Evolutionary conservation across 2,113 vertebrate genomes (phyloP).

Genomic region (Pyxicephalus adspersus): DNA sequence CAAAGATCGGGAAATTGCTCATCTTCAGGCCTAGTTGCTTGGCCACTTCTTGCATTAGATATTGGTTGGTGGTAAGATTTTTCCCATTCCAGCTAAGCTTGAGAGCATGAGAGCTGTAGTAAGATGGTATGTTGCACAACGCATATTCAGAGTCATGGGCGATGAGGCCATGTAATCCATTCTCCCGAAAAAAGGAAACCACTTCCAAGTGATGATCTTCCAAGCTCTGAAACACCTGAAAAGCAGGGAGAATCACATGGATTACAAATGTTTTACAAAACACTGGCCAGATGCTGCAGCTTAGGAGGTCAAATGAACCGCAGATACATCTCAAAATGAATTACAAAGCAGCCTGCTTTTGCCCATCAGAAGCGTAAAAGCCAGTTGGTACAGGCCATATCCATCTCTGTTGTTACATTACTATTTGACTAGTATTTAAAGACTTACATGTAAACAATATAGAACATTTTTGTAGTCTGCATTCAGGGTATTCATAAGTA

Average conservation of each 20-base stretch:
- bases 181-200: conserved; percentile 89
- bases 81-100: conserved; percentile 95
- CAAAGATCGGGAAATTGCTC: conserved; percentile 87
- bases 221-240: conserved; percentile 88
- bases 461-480: too few species aligned
- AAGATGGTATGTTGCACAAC: conserved; percentile 88
- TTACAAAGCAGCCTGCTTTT: too few species aligned
- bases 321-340: too few species aligned
- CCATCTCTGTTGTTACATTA: too few species aligned
- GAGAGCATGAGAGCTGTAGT: conserved; percentile 89
- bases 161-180: conserved; percentile 88
- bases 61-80: conserved; percentile 92
- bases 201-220: conserved; percentile 95
- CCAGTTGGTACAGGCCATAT: too few species aligned
- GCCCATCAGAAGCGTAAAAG: too few species aligned
- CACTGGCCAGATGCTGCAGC: too few species aligned
- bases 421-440: too few species aligned
- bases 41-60: conserved; percentile 88
- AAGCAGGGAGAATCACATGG: background rate
- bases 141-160: conserved; percentile 92
- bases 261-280: background rate
- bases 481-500: too few species aligned
- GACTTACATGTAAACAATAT: too few species aligned
- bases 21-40: conserved; percentile 88
- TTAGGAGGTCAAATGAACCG: too few species aligned